These are phyloP conservation scores for Acestrorhynchus altus DNA, from an alignment of 2,797 vertebrate genomes.

Conservation along the genomic window DNA sequence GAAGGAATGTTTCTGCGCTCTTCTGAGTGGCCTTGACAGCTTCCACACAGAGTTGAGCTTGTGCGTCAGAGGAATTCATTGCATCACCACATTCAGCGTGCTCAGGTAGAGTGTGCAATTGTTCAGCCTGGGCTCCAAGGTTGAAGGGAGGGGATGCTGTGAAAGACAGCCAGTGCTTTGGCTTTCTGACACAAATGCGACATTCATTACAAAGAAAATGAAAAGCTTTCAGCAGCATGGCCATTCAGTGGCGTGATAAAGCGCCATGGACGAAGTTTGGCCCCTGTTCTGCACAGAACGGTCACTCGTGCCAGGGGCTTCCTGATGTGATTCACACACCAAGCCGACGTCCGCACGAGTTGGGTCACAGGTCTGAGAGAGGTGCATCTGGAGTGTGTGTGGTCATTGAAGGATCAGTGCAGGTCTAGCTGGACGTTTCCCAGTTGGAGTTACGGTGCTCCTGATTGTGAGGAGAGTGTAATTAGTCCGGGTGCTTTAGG, in stretches of 20 bases:
- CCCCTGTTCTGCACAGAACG: background rate
- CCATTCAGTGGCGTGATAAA: background rate
- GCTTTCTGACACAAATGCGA: background rate
- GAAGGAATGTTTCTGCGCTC: conserved; percentile 65
- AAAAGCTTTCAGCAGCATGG: background rate
- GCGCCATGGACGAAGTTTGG: background rate
- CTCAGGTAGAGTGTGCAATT: conserved; percentile 53
- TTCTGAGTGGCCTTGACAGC: conserved; percentile 67
- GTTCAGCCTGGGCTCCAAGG: conserved; percentile 70
- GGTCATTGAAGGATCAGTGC: background rate
- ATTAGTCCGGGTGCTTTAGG: background rate
- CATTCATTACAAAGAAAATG: conserved; percentile 3
- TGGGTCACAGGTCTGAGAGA: background rate
- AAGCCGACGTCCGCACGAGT: background rate
- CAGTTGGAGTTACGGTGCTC: background rate
- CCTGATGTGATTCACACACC: background rate
- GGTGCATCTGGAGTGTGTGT: background rate
- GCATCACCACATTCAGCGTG: conserved; percentile 56
- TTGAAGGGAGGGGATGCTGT: conserved; percentile 49
- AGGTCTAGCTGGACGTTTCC: background rate
- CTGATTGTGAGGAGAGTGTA: background rate
- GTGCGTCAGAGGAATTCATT: conserved; percentile 49
- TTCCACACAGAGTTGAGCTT: conserved; percentile 60
- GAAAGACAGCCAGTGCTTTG: conserved; percentile 40
- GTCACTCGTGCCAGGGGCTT: background rate